Conservation (phyloP, 2,888 invertebrate species). For the Sarcophaga caerulescens region DNA sequence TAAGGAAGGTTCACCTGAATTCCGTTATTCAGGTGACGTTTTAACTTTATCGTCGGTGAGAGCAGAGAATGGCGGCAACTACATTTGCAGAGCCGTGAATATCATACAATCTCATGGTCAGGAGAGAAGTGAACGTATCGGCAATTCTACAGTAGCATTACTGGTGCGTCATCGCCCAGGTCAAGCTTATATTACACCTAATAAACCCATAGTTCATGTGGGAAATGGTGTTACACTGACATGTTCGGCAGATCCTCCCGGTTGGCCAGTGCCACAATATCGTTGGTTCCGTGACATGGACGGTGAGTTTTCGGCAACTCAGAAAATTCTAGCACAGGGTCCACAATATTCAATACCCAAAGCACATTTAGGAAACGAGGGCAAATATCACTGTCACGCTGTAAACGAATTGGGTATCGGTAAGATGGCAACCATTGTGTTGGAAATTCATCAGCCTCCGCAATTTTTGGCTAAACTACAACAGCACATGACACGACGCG, state of each 20-base stretch:
- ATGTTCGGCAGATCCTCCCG: slow-evolving; percentile 93
- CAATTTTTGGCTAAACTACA: slow-evolving; percentile 91
- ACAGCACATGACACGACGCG: slow-evolving; percentile 89
- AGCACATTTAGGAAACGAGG: slow-evolving; percentile 92
- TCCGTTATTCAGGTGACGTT: slow-evolving; percentile 90
- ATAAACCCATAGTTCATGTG: slow-evolving; percentile 91
- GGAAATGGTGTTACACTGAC: slow-evolving; percentile 91
- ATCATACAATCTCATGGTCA: slow-evolving; percentile 88
- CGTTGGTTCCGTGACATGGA: slow-evolving; percentile 93
- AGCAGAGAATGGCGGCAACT: slow-evolving; percentile 93
- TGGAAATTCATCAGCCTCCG: slow-evolving; percentile 94
- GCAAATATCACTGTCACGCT: slow-evolving; percentile 94
- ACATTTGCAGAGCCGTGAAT: slow-evolving; percentile 94
- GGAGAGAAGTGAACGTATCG: slow-evolving; percentile 87
- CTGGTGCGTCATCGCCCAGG: slow-evolving; percentile 94
- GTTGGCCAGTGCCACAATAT: slow-evolving; percentile 95
- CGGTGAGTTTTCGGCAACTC: slow-evolving; percentile 83
- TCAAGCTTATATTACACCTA: slow-evolving; percentile 90
- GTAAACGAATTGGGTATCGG: slow-evolving; percentile 94
- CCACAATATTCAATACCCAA: slow-evolving; percentile 92
- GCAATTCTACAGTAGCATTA: slow-evolving; percentile 91
- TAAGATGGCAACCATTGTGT: slow-evolving; percentile 90
- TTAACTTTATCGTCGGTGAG: slow-evolving; percentile 88
- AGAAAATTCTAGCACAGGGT: slow-evolving; percentile 88
- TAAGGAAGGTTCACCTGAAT: slow-evolving; percentile 91